Percentiles rank a stretch among this genome's conserved stretches.
Evolutionary conservation across 1,140 invertebrate genomes (phyloP).

Genomic region (Bombus affinis): DNA sequence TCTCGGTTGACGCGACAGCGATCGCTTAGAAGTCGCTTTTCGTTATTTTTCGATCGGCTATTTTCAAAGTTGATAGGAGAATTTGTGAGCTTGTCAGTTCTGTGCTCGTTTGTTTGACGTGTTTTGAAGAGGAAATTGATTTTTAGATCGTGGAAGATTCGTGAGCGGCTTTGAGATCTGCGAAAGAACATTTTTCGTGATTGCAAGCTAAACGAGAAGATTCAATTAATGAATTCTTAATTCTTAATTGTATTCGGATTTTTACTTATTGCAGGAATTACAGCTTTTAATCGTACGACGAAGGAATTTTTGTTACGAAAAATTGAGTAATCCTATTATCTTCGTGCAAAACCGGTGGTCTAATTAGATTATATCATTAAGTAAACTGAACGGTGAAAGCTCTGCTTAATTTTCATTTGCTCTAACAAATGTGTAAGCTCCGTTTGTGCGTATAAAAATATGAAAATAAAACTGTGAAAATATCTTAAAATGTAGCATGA

Average conservation of each 20-base stretch:
- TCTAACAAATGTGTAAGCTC: neutral
- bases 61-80: neutral
- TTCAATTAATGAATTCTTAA: no score
- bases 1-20: neutral
- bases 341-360: neutral
- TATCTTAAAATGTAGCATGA: no score
- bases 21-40: neutral
- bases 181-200: no score
- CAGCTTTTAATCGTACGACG: no score
- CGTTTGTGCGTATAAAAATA: neutral
- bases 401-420: neutral
- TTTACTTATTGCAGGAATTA: no score
- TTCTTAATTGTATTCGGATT: no score
- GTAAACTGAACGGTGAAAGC: neutral
- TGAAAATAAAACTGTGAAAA: neutral
- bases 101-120: neutral
- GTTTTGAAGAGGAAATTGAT: neutral
- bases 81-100: neutral
- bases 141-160: neutral
- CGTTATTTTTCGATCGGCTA: conserved; percentile 2
- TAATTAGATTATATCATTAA: neutral
- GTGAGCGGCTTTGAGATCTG: no score
- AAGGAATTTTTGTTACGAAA: neutral
- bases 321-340: neutral
- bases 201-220: no score